Evolutionary conservation across 2,888 invertebrate species (phyloP), one percentile per base, ranked within the genome.

Genomic region (Cephus pygmeus): DNA sequence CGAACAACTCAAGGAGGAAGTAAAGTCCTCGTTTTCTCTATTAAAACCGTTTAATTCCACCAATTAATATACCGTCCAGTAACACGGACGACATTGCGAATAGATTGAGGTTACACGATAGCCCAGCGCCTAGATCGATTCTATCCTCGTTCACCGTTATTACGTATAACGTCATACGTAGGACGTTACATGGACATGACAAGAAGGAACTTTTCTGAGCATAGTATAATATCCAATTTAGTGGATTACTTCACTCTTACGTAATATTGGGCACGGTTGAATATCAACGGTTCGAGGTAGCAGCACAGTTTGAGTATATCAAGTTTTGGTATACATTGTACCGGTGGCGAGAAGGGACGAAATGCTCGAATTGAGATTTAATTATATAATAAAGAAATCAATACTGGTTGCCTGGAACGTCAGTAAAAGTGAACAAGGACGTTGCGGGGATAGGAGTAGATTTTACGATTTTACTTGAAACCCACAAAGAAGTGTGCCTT

Each of bases 21-120:
- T 15, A 9, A 23, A 56, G 23, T 56, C 56, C 56, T 23, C 23
- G 23, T 23, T 56, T 56, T 56, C 56, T 83, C 82, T 84, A 84
- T 84, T 85, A 87, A 87, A 88, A 86, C 85, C 87, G 84, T 87
- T 87, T 86, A 86, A 88, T 86, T 84, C 83, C 80, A 80, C 81
- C 82, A 82, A 86, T 87, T 88, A 86, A 87, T 88, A 88, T 87
- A 87, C 88, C 85, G 85, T 80, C 85, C 85, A 85, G 85, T 56
- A 56, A 85, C 84, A 85, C 82, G 84, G 84, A 84, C 83, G 84
- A 81, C 83, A 81, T 82, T 81, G 81, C 81, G 83, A 79, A 79
- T 77, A 34, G 71, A 79, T 75, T 77, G 79, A 79, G 85, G 80
- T 81, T 31, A 71, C 81, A 79, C 81, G 73, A 79, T 80, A 81